phyloP scores from a whole-genome alignment of 2,888 invertebrate species.

The Beris chalybata region DNA sequence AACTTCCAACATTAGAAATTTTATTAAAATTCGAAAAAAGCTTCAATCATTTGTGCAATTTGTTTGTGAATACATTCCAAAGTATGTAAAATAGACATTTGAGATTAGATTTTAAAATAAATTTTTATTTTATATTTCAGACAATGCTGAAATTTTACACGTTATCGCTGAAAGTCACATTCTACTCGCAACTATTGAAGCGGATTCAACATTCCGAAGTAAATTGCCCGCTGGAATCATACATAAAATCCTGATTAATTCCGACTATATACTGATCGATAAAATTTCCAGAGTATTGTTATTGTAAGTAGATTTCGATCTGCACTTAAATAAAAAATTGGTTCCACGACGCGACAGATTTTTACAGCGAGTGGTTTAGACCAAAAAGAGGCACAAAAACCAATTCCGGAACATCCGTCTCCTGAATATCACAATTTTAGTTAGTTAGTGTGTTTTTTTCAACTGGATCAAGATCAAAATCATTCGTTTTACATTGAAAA shows the following conservation, averaged over 20 bases:
- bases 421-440: no score
- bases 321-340: no score
- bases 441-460: no score
- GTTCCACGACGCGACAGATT: no score
- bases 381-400: no score
- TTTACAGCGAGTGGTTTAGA: no score
- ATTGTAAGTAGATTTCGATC: not conserved
- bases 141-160: constrained; percentile 14
- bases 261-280: constrained; percentile 14
- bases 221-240: not conserved
- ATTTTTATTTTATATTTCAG: constrained; percentile 7
- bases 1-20: not conserved
- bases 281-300: constrained; percentile 6
- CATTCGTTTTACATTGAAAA: no score
- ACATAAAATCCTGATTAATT: constrained; percentile 17
- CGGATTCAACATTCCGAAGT: not conserved
- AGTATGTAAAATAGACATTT: not conserved
- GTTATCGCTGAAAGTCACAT: constrained; percentile 13
- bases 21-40: constrained; percentile 1
- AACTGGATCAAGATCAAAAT: no score
- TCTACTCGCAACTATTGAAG: not conserved
- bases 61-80: constrained; percentile 15
- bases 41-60: constrained; percentile 10
- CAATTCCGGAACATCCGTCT: no score
- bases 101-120: not conserved